These are phyloP conservation scores for Campoletis raptor DNA, from an alignment of 2,888 invertebrate species.

Conservation along the genomic window DNA sequence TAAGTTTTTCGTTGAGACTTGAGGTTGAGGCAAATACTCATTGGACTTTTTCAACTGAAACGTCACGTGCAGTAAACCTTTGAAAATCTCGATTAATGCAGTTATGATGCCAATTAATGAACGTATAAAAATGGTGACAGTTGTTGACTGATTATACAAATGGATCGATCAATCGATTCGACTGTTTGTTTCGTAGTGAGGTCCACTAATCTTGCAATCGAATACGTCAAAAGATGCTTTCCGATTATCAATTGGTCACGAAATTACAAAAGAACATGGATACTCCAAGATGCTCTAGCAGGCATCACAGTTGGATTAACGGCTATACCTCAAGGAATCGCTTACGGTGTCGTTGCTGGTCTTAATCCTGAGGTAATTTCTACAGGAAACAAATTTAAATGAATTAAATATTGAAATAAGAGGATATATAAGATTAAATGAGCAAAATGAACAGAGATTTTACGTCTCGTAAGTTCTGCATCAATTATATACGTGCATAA, in stretches of 20 bases:
- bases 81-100: background rate
- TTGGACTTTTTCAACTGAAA: background rate
- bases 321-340: conserved; percentile 79
- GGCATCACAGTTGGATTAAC: conserved; percentile 79
- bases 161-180: background rate
- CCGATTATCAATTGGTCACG: conserved; percentile 76
- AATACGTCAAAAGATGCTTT: conserved; percentile 73
- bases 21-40: background rate
- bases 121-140: no score
- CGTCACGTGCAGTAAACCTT: background rate
- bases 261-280: conserved; percentile 75
- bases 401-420: background rate
- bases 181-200: conserved; percentile 51
- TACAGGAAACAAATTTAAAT: background rate
- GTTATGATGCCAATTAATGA: background rate
- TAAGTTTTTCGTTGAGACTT: no score
- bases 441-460: background rate
- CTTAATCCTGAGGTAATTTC: conserved; percentile 77
- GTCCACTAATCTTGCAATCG: conserved; percentile 14
- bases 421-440: conserved; percentile 29
- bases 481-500: conserved; percentile 16
- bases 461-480: background rate
- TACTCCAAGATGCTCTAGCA: conserved; percentile 75
- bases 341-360: conserved; percentile 77
- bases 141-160: background rate